Evolutionary conservation across 2,888 invertebrate genomes (phyloP).

Genomic region (Chrysodeixis includens): DNA sequence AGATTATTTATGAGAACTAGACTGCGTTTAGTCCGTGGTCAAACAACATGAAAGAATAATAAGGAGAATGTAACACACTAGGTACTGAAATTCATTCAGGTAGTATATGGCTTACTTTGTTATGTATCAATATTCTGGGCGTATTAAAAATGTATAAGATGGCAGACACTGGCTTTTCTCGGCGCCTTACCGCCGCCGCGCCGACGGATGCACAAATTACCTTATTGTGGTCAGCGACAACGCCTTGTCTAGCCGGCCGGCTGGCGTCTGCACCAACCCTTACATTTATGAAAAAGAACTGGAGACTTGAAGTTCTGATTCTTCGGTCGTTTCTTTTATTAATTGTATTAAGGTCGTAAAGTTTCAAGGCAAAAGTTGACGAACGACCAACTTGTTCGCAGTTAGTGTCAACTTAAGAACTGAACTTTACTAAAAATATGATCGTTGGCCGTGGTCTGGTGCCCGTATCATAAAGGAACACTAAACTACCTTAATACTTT

Average conservation of each 20-base stretch:
- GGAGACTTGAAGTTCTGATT: conserved; percentile 31
- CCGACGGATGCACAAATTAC: conserved; percentile 25
- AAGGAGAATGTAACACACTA: conserved; percentile 38
- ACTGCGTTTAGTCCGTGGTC: conserved; percentile 43
- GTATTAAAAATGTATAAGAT: conserved; percentile 33
- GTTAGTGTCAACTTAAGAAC: conserved; percentile 67
- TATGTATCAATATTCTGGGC: conserved; percentile 21
- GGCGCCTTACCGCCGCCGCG: neutral
- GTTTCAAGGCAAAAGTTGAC: conserved; percentile 51
- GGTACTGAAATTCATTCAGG: conserved; percentile 18
- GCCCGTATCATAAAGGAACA: conserved; percentile 57
- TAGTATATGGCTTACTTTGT: conserved; percentile 12
- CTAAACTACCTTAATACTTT: conserved; percentile 71
- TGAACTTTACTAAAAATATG: conserved; percentile 65
- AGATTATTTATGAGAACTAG: conserved; percentile 57
- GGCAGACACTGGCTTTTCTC: conserved; percentile 2
- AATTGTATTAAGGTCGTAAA: conserved; percentile 44
- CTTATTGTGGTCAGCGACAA: conserved; percentile 19
- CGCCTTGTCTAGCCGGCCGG: conserved; percentile 13
- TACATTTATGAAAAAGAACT: conserved; percentile 28
- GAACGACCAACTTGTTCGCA: conserved; percentile 60
- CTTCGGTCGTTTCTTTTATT: conserved; percentile 43
- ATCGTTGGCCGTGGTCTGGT: conserved; percentile 38
- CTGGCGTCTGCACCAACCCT: conserved; percentile 12
- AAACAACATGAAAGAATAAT: conserved; percentile 49